Base-by-base conservation (phyloP, 2,888 invertebrate genomes). In the Lasius fuliginosus region DNA sequence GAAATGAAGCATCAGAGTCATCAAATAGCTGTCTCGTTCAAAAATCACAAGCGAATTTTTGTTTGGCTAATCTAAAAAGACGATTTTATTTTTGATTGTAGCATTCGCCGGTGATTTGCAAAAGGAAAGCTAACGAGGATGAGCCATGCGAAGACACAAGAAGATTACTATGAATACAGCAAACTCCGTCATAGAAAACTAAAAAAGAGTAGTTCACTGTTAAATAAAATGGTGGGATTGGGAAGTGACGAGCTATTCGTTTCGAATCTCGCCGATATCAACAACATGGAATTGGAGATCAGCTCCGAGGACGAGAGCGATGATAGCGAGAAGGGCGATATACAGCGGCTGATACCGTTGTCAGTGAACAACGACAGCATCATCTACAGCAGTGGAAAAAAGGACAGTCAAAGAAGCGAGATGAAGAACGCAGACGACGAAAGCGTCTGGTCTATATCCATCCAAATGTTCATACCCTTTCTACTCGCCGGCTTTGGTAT, bases 401-500 rank as follows among this genome's bases (percentile, higher is more conserved):
- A 86, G 87, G 58, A 81, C n/a, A 15, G 75, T 84, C 83, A 33
- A 75, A 85, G 30, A 36, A 30, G 53, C 36, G 60, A 62, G 5
- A 12, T 30, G 0, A 77, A 69, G 12, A 82, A 62, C 9, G 33
- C 83, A 3, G 85, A 89, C 18, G 86, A 94, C 1, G 95, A 97
- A 95, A 96, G 95, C 94, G 95, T 96, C 76, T 97, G 96, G 96
- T 96, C 96, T 62, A 97, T 97, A 82, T 96, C 97, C 58, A 96
- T 98, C 69, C 97, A 98, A 95, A 98, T 98, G 95, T 97, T 97
- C 93, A 96, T 97, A 89, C 98, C 98, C 11, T 98, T 98, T 95
- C 95, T 98, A 82, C 96, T 98, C 84, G 98, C 98, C 83, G 98
- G 98, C 23, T 97, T 98, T 93, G 98, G 98, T 81, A 98, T 98